Evolutionary conservation across 2,888 invertebrate genomes (phyloP), one percentile per base, ranked within the genome.

Genomic region (Campoletis raptor): DNA sequence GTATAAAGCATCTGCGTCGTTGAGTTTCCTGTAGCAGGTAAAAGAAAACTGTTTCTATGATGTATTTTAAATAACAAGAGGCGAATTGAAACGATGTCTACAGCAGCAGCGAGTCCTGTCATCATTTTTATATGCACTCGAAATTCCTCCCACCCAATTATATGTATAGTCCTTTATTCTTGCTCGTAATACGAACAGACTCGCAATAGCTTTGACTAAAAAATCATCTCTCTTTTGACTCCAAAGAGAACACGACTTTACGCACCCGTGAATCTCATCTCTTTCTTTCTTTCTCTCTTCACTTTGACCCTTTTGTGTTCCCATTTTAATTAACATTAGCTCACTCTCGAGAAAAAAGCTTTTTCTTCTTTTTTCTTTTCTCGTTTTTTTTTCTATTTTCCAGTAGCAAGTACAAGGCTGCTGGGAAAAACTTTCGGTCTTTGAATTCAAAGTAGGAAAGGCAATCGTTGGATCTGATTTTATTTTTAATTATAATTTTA

Each of bases 311-410:
- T 72, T 72, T 42, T 67, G 48, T 24, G 15, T 52, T 12, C 24
- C 7, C 24, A 52, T 73, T 81, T 85, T 85, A 85, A 85, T 85
- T 78, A 85, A 85, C 81, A 73, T 81, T 81, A 40, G 52, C 40
- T 66, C 64, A n/a, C 48, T 72, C 45, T n/a, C 36, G 73, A 74
- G 57, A 3, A 61, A 64, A 36, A 61, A 15, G 4, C 30, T 57
- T 30, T 12, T 57, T 5, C 5, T 12, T 57, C 24, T 57, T 57
- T 61, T 61, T 30, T 15, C 15, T 18, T 61, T 5, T 30, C 4
- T 15, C 30, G 30, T 30, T 30, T 1, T 15, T 64, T 21, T 79
- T 40, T 57, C 12, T n/a, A n/a, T n/a, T 48, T 30, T 66, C 21
- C 8, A 52, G 24, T 69, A 21, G 37, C 24, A 24, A 69, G 69